Percentiles rank a stretch among this genome's conserved stretches.
Evolutionary conservation across 2,797 vertebrate genomes (phyloP).

Genomic region (Siniperca scherzeri): DNA sequence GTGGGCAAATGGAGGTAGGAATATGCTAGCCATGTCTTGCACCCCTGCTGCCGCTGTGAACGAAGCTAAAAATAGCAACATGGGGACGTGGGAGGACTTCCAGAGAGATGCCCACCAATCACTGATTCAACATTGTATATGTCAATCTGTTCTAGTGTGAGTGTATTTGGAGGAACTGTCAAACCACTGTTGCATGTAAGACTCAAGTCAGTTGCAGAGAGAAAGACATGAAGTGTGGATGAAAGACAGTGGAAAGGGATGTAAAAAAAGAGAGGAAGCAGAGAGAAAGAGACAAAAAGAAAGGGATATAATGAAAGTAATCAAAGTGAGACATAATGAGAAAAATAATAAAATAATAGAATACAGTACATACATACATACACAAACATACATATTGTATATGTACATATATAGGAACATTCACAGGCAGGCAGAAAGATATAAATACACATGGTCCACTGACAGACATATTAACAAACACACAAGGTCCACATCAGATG

Average conservation of each 20-base stretch:
- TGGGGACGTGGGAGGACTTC: conserved; percentile 47
- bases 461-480: not conserved
- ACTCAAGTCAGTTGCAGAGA: conserved; percentile 22
- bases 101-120: conserved; percentile 52
- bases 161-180: conserved; percentile 37
- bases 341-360: not conserved
- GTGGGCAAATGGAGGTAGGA: conserved; percentile 57
- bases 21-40: conserved; percentile 59
- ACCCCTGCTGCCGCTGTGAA: conserved; percentile 54
- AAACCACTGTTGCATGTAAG: conserved; percentile 43
- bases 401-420: not conserved
- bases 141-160: conserved; percentile 42
- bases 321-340: not conserved
- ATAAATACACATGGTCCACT: not conserved
- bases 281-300: not conserved
- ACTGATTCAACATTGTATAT: conserved; percentile 54
- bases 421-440: not conserved
- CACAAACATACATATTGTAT: not conserved
- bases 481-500: not conserved
- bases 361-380: not conserved
- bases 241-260: conserved; percentile 5
- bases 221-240: conserved; percentile 33
- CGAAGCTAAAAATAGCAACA: conserved; percentile 69
- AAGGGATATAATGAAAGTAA: not conserved
- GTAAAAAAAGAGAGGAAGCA: not conserved